phyloP scores from a whole-genome alignment of 2,888 invertebrate genomes.

The Stramonita haemastoma region DNA sequence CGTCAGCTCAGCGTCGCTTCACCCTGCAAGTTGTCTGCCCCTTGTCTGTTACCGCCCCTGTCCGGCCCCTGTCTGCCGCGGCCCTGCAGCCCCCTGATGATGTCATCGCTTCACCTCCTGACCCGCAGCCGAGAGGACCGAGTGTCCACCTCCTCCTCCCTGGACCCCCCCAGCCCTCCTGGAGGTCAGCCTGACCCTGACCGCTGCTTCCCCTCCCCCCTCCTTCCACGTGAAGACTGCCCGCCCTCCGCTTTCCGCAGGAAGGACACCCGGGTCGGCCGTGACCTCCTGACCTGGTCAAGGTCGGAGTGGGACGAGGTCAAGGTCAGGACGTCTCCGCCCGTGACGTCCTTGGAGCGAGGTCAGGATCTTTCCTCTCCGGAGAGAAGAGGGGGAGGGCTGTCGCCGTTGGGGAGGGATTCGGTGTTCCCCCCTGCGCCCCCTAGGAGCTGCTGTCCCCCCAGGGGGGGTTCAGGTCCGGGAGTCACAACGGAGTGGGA shows the following conservation, averaged over 20 bases:
- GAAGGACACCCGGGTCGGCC: neutral
- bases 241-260: constrained; percentile 31
- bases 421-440: neutral
- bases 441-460: constrained; percentile 20
- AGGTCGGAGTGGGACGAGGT: neutral
- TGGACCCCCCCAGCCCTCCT: neutral
- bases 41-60: constrained; percentile 27
- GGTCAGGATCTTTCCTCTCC: neutral
- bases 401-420: neutral
- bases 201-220: constrained; percentile 14
- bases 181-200: neutral
- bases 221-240: constrained; percentile 1
- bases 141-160: neutral
- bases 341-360: neutral
- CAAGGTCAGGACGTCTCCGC: neutral
- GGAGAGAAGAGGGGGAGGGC: neutral
- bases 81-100: neutral
- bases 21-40: constrained; percentile 7
- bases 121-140: constrained; percentile 5
- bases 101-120: neutral
- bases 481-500: constrained; percentile 24
- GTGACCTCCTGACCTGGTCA: neutral
- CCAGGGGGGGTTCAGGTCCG: neutral
- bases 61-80: neutral
- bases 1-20: neutral